Evolutionary conservation across 2,113 vertebrate genomes (phyloP).

Genomic region (Poeciliopsis turrubarensis): DNA sequence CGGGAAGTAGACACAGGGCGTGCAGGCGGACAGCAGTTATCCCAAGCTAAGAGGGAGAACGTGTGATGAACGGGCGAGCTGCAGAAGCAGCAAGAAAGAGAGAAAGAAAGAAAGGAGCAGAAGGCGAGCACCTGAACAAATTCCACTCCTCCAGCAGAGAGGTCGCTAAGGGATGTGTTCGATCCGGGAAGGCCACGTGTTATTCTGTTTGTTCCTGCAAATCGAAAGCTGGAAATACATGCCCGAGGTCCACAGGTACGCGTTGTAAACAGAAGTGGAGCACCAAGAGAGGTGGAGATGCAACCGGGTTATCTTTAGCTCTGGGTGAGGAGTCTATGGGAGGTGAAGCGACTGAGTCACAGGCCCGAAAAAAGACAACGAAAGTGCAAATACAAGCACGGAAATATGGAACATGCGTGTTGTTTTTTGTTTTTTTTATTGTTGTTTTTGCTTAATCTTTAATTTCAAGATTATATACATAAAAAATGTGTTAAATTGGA

Average conservation of each 20-base stretch:
- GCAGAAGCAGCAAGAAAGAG: conserved; percentile 8
- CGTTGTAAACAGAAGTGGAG: conserved; percentile 20
- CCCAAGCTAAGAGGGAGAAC: conserved; percentile 2
- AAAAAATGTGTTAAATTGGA: no score
- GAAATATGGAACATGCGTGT: not conserved
- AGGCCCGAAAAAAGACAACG: conserved; percentile 3
- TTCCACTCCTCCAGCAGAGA: conserved; percentile 40
- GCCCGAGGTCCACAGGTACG: conserved; percentile 26
- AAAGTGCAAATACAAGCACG: not conserved
- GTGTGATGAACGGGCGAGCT: conserved; percentile 41
- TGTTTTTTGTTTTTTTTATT: not conserved
- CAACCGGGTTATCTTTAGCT: conserved; percentile 19
- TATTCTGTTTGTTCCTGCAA: conserved; percentile 34
- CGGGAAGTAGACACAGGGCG: not conserved
- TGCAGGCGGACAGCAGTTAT: conserved; percentile 8
- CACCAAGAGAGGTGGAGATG: conserved; percentile 3
- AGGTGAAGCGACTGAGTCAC: not conserved
- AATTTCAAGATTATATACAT: not conserved
- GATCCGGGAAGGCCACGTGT: conserved; percentile 17
- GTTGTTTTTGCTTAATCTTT: not conserved
- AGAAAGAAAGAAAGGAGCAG: conserved; percentile 29
- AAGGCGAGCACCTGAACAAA: conserved; percentile 74
- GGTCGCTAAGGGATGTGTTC: conserved; percentile 34
- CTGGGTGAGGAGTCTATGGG: not conserved
- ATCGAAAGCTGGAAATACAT: conserved; percentile 26